phyloP scores from a whole-genome alignment of 30 jellyfish, hydroid and myxozoan species.

The Phacellophora camtschatica region DNA sequence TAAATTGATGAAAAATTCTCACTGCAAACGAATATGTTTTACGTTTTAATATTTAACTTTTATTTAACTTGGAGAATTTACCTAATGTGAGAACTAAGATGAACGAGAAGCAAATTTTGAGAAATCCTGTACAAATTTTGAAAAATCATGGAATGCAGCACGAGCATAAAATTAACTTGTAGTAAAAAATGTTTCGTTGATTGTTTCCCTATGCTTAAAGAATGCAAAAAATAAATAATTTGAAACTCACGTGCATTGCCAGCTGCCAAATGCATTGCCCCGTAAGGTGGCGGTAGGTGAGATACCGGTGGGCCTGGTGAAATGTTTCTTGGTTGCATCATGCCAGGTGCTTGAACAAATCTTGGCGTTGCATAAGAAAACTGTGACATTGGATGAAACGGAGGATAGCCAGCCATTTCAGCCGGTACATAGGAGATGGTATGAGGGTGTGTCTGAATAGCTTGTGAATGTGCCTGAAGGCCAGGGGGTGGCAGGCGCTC shows the following conservation, averaged over 20 bases:
- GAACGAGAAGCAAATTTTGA: too few species aligned
- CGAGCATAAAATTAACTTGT: too few species aligned
- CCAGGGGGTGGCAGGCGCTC: slow-evolving; percentile 28
- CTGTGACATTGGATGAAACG: slow-evolving; percentile 13
- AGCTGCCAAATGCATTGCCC: background rate
- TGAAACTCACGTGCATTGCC: slow-evolving; percentile 8
- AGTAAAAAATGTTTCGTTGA: too few species aligned
- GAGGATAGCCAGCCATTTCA: background rate
- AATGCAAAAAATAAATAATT: too few species aligned
- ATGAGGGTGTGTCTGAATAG: slow-evolving; percentile 8
- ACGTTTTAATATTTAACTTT: too few species aligned
- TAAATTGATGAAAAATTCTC: too few species aligned
- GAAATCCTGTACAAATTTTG: too few species aligned
- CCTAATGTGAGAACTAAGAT: too few species aligned
- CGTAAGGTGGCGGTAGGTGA: slow-evolving; percentile 30
- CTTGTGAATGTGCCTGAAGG: slow-evolving; percentile 8
- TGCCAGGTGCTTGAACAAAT: slow-evolving; percentile 37
- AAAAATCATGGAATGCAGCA: too few species aligned
- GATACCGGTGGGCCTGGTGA: background rate
- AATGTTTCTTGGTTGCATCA: slow-evolving; percentile 13
- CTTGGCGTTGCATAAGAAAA: slow-evolving; percentile 51
- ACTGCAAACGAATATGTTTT: too few species aligned
- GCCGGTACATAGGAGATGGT: slow-evolving; percentile 14
- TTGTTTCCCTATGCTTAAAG: too few species aligned
- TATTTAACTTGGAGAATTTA: too few species aligned